phyloP scores from a whole-genome alignment of 1,140 invertebrate species.

The Zaprionus davidi region DNA sequence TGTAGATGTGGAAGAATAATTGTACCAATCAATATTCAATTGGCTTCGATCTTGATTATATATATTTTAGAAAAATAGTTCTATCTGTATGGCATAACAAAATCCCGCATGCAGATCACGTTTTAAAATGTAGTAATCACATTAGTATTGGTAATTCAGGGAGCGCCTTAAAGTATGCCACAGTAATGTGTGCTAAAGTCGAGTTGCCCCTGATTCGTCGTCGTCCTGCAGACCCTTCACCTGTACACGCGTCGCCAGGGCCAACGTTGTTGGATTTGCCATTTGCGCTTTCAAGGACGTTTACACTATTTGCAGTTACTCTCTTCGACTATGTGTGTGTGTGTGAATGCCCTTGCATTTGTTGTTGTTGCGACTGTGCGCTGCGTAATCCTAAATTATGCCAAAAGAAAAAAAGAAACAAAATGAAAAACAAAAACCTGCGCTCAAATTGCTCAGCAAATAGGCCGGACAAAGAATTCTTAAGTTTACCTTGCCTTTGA shows the following conservation, averaged over 20 bases:
- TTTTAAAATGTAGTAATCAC: not conserved
- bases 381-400: conserved; percentile 42
- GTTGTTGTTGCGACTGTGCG: conserved; percentile 33
- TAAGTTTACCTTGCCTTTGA: conserved; percentile 37
- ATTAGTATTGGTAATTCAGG: not conserved
- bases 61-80: too few species aligned
- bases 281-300: conserved; percentile 73
- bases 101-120: not conserved
- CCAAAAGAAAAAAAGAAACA: conserved; percentile 32
- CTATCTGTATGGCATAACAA: not conserved
- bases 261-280: conserved; percentile 65
- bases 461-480: conserved; percentile 46
- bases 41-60: too few species aligned
- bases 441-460: conserved; percentile 65
- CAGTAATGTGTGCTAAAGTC: conserved; percentile 1
- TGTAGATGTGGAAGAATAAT: too few species aligned
- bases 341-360: conserved; percentile 60
- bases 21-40: too few species aligned
- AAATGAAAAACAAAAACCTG: conserved; percentile 12
- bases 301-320: conserved; percentile 73
- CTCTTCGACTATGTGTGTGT: conserved; percentile 43
- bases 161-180: conserved; percentile 3
- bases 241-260: conserved; percentile 63
- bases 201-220: conserved; percentile 22
- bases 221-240: conserved; percentile 56